Evolutionary conservation across 2,888 invertebrate genomes (phyloP), one percentile per base, ranked within the genome.

Genomic region (Nasonovia ribisnigri): DNA sequence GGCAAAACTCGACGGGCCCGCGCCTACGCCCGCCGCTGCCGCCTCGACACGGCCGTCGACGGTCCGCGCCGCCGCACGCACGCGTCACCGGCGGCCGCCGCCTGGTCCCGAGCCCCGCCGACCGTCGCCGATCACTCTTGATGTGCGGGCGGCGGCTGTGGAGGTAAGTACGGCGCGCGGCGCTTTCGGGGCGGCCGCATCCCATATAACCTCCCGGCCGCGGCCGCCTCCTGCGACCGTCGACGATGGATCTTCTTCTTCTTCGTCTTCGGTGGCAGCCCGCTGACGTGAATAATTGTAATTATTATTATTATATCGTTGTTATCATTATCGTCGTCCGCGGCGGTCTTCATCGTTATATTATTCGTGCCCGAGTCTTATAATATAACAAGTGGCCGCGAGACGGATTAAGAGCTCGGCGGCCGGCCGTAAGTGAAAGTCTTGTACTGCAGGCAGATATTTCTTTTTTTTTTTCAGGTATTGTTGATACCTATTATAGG

Each of bases 21-120:
- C 94, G 94, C 94, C 94, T 94, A 94, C 94, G 94, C 89, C 86
- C 91, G 90, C 92, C 87, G 92, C 84, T 57, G 26, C 92, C 60
- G 36, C 86, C n/a, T 57, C 93, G n/a, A 36, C 84, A 54, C 36
- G 86, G 51, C 88, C 91, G 60, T 60, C 88, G 91, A 60, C 77
- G 77, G 36, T 16, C 16, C 86, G 87, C 87, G 60, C 88, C 46
- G 89, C 57, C 92, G 84, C 84, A 90, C 93, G 46, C 89, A 48
- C 57, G 90, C 57, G 51, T 67, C 88, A 43, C 60, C 77, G 92
- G 48, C 88, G 57, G 16, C 91, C 43, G 54, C 26, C 57, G 84
- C 29, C 88, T n/a, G 54, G n/a, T n/a, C 43, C 86, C 92, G 92
- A 92, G 87, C 26, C 60, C 60, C 92, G 51, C 92, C 92, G 92